Conservation (phyloP, 2,113 vertebrate genomes). For the Oncorhynchus tshawytscha region DNA sequence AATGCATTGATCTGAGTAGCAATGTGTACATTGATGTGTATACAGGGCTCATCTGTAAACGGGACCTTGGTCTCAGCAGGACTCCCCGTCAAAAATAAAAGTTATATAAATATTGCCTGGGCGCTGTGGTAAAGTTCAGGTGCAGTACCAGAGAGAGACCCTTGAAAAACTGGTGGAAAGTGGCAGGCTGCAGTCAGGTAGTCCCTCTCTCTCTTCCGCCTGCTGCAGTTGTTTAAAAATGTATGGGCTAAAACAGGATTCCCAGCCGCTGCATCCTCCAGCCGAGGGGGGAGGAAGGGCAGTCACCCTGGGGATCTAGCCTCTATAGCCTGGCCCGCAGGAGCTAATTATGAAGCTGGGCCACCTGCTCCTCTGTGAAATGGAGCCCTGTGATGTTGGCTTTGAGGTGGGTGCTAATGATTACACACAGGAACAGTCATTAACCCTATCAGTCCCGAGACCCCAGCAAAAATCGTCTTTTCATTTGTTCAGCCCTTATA, state of each 20-base stretch:
- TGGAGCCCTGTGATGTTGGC: slow-evolving; percentile 14
- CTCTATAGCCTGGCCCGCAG: neutral
- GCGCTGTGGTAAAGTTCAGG: too few relatives aligned
- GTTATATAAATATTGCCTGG: too few relatives aligned
- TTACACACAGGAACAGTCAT: slow-evolving; percentile 12
- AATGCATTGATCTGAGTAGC: too few relatives aligned
- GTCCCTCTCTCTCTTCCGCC: neutral
- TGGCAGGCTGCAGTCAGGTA: neutral
- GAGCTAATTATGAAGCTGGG: slow-evolving; percentile 25
- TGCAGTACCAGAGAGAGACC: neutral
- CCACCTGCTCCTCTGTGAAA: slow-evolving; percentile 35
- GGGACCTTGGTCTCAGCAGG: too few relatives aligned
- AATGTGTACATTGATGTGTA: too few relatives aligned
- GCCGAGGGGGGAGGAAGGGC: neutral
- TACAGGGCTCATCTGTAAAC: too few relatives aligned
- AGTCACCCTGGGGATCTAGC: neutral
- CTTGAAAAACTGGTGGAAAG: neutral
- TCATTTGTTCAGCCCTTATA: too few relatives aligned
- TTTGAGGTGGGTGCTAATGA: slow-evolving; percentile 29
- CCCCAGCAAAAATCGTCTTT: too few relatives aligned
- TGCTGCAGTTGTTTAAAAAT: neutral
- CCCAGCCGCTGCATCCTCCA: neutral
- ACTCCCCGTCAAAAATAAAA: too few relatives aligned
- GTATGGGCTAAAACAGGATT: neutral
- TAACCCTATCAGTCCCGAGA: too few relatives aligned